A percentile compares a stretch with the other conserved stretches of the same genome.
Conservation (phyloP, 2,888 invertebrate genomes). For the Psylliodes chrysocephalus region DNA sequence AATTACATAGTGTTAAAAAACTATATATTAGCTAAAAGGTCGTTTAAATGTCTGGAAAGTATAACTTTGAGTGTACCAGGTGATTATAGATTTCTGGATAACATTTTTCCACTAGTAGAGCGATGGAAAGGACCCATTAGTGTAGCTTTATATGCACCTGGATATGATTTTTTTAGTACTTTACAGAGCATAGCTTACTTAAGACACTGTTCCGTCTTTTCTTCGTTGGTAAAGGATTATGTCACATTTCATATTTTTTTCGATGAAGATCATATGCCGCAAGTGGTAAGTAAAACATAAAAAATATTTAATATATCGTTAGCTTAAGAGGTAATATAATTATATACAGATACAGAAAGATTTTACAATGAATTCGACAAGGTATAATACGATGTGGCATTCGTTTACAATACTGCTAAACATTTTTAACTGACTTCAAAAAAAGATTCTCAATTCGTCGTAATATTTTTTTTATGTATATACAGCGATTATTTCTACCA, state of each 20-base stretch:
- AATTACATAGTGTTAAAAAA: conserved; percentile 84
- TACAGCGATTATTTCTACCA: too few relatives aligned
- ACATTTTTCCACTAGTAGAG: conserved; percentile 81
- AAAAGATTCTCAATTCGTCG: too few relatives aligned
- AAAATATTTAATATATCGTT: too few relatives aligned
- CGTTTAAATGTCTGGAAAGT: conserved; percentile 45
- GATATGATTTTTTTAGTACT: conserved; percentile 78
- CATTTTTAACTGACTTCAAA: too few relatives aligned
- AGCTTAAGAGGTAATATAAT: too few relatives aligned
- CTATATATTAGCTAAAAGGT: conserved; percentile 70
- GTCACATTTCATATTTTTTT: conserved; percentile 89
- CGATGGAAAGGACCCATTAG: conserved; percentile 88
- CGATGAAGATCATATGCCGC: conserved; percentile 81
- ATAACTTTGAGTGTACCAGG: conserved; percentile 49
- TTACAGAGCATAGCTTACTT: conserved; percentile 81
- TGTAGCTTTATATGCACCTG: conserved; percentile 85
- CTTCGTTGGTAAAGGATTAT: conserved; percentile 75
- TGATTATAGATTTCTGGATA: conserved; percentile 79
- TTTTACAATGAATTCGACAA: too few relatives aligned
- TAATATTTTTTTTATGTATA: too few relatives aligned
- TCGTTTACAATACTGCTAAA: too few relatives aligned
- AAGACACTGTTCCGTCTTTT: conserved; percentile 75
- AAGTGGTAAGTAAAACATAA: conserved; percentile 53
- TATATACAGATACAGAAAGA: too few relatives aligned
- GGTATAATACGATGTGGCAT: too few relatives aligned